Evolutionary conservation across 2,113 vertebrate genomes (phyloP).

Genomic region (Corythoichthys intestinalis): DNA sequence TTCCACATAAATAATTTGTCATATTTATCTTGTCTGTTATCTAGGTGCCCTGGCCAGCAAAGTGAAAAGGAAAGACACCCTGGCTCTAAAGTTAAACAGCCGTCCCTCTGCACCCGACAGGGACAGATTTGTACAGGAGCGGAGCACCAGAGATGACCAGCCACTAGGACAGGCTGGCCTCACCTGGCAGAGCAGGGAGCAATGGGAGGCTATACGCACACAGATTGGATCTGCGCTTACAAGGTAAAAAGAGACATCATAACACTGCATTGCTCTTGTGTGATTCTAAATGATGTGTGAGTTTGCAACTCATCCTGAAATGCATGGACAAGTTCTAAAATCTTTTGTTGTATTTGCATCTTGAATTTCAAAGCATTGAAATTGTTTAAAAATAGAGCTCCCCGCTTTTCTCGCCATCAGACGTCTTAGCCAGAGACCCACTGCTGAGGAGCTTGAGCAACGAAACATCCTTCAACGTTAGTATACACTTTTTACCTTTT

Average conservation of each 20-base stretch:
- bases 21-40: conserved; percentile 7
- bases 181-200: conserved; percentile 91
- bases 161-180: conserved; percentile 76
- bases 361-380: conserved; percentile 38
- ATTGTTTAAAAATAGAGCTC: conserved; percentile 55
- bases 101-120: conserved; percentile 72
- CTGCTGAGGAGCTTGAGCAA: conserved; percentile 93
- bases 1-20: not conserved
- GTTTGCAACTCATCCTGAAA: conserved; percentile 24
- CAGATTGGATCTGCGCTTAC: conserved; percentile 92
- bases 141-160: conserved; percentile 63
- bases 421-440: conserved; percentile 93
- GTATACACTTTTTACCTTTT: conserved; percentile 35
- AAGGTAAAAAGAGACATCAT: conserved; percentile 64
- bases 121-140: conserved; percentile 57
- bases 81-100: conserved; percentile 90
- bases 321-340: conserved; percentile 23
- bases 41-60: conserved; percentile 87
- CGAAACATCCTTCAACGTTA: conserved; percentile 97
- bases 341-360: conserved; percentile 46
- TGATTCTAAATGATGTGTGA: conserved; percentile 5
- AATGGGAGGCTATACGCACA: conserved; percentile 93
- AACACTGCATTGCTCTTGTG: not conserved
- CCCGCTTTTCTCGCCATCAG: conserved; percentile 57
- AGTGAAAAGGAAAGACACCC: conserved; percentile 93